A percentile compares a stretch with the other conserved stretches of the same genome.
Conservation (phyloP, 2,113 vertebrate species). For the Alethe castanea region DNA sequence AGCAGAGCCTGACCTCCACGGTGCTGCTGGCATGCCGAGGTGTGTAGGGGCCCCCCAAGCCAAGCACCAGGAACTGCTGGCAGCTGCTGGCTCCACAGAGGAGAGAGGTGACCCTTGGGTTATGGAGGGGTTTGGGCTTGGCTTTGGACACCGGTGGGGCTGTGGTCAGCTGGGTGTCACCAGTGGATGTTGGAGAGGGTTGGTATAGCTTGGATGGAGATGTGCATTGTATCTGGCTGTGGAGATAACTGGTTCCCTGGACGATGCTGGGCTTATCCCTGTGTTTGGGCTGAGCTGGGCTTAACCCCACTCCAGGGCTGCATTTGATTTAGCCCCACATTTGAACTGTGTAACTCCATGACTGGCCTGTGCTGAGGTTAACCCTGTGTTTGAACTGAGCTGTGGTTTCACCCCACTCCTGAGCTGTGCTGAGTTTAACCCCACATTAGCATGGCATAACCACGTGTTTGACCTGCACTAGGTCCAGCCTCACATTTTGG, state of each 20-base stretch:
- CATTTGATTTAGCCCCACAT: neutral
- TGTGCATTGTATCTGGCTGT: neutral
- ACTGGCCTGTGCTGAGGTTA: neutral
- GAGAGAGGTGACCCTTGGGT: neutral
- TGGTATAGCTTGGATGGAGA: neutral
- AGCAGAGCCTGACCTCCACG: neutral
- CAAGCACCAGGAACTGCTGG: neutral
- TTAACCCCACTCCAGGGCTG: neutral
- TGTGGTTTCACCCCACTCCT: neutral
- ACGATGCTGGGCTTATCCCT: rapidly evolving
- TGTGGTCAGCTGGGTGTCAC: neutral
- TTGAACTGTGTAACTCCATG: neutral
- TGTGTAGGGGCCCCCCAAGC: neutral
- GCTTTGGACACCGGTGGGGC: neutral
- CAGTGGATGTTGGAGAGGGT: rapidly evolving
- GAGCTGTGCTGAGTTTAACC: neutral
- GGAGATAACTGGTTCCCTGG: neutral
- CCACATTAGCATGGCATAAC: neutral
- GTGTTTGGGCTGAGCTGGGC: neutral
- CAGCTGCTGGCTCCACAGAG: neutral
- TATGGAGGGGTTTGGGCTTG: neutral
- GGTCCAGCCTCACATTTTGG: neutral
- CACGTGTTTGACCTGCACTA: neutral
- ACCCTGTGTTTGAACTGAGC: neutral
- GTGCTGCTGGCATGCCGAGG: neutral